Conservation (phyloP, 2,888 invertebrate genomes). For the Meloe dianella region DNA sequence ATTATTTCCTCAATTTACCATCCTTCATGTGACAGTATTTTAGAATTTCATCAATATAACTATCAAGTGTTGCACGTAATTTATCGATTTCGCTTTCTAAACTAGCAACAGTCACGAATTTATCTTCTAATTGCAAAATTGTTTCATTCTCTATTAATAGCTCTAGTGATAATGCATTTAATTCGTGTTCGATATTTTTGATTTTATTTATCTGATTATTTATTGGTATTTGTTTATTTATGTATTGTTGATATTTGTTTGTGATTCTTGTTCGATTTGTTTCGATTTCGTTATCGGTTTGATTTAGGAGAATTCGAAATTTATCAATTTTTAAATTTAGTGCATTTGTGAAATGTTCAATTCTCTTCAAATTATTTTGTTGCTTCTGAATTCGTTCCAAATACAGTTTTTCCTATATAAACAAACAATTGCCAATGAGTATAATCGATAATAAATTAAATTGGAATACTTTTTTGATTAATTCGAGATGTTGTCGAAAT, state of each 20-base stretch:
- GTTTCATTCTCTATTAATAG: not conserved
- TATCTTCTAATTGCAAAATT: not conserved
- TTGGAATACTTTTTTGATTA: too few relatives aligned
- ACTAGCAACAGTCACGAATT: not conserved
- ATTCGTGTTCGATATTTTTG: too few relatives aligned
- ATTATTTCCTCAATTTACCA: not conserved
- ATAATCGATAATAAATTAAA: too few relatives aligned
- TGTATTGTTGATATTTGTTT: not conserved
- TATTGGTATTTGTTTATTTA: not conserved
- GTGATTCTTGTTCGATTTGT: not conserved
- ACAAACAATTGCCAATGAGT: too few relatives aligned
- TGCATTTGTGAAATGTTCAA: not conserved
- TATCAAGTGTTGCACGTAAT: not conserved
- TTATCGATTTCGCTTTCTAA: not conserved
- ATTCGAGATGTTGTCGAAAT: too few relatives aligned
- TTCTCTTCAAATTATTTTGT: not conserved
- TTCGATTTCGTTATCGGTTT: not conserved
- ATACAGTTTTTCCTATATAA: not conserved
- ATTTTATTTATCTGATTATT: not conserved
- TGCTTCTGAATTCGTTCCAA: not conserved
- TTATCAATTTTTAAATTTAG: not conserved
- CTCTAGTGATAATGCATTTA: not conserved
- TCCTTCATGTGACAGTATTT: conserved; percentile 5
- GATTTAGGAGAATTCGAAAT: not conserved
- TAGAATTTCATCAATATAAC: not conserved